Percentiles rank a stretch among this genome's conserved stretches.
phyloP scores from a whole-genome alignment of 2,888 invertebrate species.

The Apamea crenata region DNA sequence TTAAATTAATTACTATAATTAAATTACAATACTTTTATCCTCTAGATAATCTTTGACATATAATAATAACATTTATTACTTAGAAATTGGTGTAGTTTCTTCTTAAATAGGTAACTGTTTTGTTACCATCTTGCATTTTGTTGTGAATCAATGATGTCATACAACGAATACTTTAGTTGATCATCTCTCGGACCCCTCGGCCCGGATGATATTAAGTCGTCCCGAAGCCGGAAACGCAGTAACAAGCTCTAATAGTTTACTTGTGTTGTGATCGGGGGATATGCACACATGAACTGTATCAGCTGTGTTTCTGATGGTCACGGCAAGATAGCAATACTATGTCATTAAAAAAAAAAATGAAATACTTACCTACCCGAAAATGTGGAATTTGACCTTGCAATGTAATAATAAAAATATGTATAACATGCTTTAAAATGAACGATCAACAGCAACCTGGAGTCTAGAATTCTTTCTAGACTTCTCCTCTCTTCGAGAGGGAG shows the following conservation, averaged over 20 bases:
- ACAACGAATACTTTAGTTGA: neutral
- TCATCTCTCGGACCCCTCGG: constrained; percentile 18
- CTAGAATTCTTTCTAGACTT: no score
- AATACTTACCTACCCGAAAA: neutral
- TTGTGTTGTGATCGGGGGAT: constrained; percentile 21
- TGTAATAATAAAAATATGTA: neutral
- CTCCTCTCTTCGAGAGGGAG: no score
- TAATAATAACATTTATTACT: neutral
- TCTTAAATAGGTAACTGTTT: neutral
- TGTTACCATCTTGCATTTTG: neutral
- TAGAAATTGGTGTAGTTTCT: neutral
- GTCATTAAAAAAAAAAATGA: neutral
- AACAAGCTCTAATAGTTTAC: constrained; percentile 38
- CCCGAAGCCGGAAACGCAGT: constrained; percentile 24
- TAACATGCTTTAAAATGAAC: neutral
- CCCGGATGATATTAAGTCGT: constrained; percentile 19
- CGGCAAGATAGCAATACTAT: neutral
- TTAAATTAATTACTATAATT: neutral
- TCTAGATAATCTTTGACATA: neutral
- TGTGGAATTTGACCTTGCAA: neutral
- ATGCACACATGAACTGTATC: neutral
- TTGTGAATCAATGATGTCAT: neutral
- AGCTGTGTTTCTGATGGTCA: neutral
- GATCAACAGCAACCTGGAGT: neutral
- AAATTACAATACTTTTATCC: neutral